A percentile compares a stretch with the other conserved stretches of the same genome.
phyloP scores from a whole-genome alignment of 2,888 invertebrate species.

The Mythimna lalbum region DNA sequence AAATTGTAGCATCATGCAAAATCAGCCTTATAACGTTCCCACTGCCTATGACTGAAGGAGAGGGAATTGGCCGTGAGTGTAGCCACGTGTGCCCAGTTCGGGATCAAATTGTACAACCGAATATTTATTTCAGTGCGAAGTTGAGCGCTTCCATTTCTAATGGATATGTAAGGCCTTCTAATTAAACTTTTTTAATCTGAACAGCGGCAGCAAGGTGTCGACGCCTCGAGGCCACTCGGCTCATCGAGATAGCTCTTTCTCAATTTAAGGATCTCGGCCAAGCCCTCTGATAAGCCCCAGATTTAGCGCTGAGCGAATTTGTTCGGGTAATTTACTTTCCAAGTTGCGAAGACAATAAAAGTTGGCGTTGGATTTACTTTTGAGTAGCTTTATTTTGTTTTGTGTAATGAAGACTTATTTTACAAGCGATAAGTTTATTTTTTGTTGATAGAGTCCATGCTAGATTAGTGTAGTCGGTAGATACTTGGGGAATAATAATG shows the following conservation, averaged over 20 bases:
- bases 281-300: conserved; percentile 86
- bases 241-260: conserved; percentile 86
- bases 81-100: too few species aligned
- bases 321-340: conserved; percentile 88
- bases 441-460: conserved; percentile 45
- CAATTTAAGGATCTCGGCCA: conserved; percentile 85
- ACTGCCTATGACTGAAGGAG: too few species aligned
- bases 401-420: conserved; percentile 82
- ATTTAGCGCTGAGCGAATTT: conserved; percentile 89
- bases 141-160: conserved; percentile 62
- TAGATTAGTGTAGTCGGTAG: conserved; percentile 35
- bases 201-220: conserved; percentile 80
- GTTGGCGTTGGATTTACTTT: conserved; percentile 80
- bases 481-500: conserved; percentile 48
- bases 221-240: conserved; percentile 80
- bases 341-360: conserved; percentile 89
- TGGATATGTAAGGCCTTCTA: conserved; percentile 77
- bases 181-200: conserved; percentile 87
- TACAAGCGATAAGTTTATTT: conserved; percentile 71
- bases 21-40: too few species aligned
- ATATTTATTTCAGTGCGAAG: conserved; percentile 44
- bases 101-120: conserved; percentile 32
- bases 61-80: too few species aligned
- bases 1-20: too few species aligned
- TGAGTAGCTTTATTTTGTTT: conserved; percentile 83